Evolutionary conservation across 1,140 invertebrate genomes (phyloP), one percentile per base, ranked within the genome.

Genomic region (Heliothis virescens): DNA sequence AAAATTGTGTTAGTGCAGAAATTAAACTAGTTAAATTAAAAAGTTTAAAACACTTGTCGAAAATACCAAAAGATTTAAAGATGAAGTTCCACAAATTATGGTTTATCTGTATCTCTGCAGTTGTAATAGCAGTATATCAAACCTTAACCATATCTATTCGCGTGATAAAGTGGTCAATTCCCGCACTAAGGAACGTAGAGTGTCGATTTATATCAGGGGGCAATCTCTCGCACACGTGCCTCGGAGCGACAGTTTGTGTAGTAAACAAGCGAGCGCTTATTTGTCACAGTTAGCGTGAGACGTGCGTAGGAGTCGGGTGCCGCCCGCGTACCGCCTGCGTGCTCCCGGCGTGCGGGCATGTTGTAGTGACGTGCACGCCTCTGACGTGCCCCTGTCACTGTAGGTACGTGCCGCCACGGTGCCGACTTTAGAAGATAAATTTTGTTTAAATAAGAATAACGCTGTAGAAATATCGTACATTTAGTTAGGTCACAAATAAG

Each of bases 241-340:
- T 26, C n/a, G n/a, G 18, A 21, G 12, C 57, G 21, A 29, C 57
- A 60, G 55, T 57, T 60, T 60, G 57, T 60, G 57, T 29, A 21
- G 57, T 26, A 60, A 60, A 60, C 57, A 60, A 60, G 21, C 15
- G 55, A 12, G 55, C 16, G 57, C 57, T 21, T 60, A 60, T 60
- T 60, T 60, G 57, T 60, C 57, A 13, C 57, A 60, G 57, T 60
- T 60, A 60, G 21, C 11, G 57, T 26, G 15, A 26, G 21, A 26
- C 57, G 57, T 60, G 57, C 16, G 57, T 29, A 12, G 21, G 1
- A 1, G 21, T 26, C 21, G 21, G 1, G 21, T 26, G 2, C 21
- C 13, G 18, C 2, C 12, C 18, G 18, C 55, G 21, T 12, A 18
- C 18, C 18, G 5, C 15, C 16, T 10, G 55, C 18, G 4, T 21